Base-by-base conservation (phyloP, 2,113 vertebrate species). In the Ellobius talpinus region DNA sequence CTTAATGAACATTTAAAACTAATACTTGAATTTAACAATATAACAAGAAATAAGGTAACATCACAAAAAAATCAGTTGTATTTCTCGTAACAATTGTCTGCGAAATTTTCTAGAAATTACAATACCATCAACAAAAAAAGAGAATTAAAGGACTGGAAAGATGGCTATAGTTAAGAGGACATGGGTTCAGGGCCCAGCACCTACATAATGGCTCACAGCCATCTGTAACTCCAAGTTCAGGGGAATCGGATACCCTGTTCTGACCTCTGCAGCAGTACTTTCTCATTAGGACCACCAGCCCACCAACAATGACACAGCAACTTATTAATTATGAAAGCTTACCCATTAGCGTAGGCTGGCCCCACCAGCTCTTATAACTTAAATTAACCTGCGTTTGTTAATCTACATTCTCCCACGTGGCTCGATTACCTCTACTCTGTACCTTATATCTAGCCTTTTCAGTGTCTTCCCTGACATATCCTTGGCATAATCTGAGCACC, bases 1-100 rank as follows among this genome's bases (percentile, higher is more conserved):
- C 3, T 39, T 19, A 58, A 68, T 52, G 33, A 85, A 36, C 17
- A 61, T 58, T 91, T 66, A 84, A 93, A 91, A 87, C 42, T 66
- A 95, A n/a, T n/a, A n/a, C n/a, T n/a, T n/a, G n/a, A n/a, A 36
- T 87, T 88, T 88, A 45, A 45, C 26, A 96, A n/a, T 73, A 47
- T 84, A 45, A 78, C 4, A 36, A 23, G 10, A 76, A 92, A 89
- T 10, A 82, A 82, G 52, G 19, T 87, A 29, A 77, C 14, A 4
- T 42, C 82, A 76, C 0, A 89, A 73, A 89, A 73, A 96, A 96
- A 47, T 79, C 82, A n/a, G 84, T 72, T 70, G 5, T 82, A 45
- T 92, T 93, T 93, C 24, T 87, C 66, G 8, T 78, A 12, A 95
- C 31, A 78, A 26, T 45, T 79, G 23, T 5, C 79, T 87, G 52